These are phyloP conservation scores for Bubalus kerabau DNA, from an alignment of 2,113 vertebrate species.

Conservation along the genomic window DNA sequence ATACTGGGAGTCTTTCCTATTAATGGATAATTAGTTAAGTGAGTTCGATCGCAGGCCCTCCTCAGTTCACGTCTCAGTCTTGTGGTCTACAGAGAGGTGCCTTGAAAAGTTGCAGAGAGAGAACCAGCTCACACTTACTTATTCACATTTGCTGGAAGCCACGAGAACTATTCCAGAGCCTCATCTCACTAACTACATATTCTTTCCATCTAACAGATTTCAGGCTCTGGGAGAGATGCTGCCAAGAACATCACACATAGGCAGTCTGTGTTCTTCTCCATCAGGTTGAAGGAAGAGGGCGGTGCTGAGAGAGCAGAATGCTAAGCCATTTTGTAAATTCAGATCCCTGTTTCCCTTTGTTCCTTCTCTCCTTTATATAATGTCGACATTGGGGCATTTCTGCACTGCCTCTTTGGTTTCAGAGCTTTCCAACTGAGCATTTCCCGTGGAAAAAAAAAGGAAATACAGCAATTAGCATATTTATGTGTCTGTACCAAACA, in stretches of 20 bases:
- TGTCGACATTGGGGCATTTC: conserved; percentile 17
- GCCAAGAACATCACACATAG: not conserved
- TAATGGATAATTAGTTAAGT: not conserved
- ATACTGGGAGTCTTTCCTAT: not conserved
- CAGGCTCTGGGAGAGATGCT: not conserved
- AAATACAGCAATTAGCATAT: conserved; percentile 46
- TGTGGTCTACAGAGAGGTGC: not conserved
- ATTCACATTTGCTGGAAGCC: not conserved
- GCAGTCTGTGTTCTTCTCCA: not conserved
- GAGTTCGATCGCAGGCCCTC: not conserved
- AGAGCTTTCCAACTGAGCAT: not conserved
- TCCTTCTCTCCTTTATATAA: not conserved
- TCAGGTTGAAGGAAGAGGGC: not conserved
- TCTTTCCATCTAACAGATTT: not conserved
- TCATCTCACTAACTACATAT: not conserved
- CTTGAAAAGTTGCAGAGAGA: not conserved
- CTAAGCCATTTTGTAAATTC: not conserved
- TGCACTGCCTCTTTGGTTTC: conserved; percentile 9
- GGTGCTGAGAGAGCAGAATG: not conserved
- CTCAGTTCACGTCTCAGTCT: not conserved
- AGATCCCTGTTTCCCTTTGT: not conserved
- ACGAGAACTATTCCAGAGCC: not conserved
- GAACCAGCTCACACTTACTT: not conserved
- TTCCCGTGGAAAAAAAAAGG: not conserved
- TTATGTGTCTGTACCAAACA: not conserved